Conservation (phyloP, 2,888 invertebrate species). For the Drosophila helvetica region DNA sequence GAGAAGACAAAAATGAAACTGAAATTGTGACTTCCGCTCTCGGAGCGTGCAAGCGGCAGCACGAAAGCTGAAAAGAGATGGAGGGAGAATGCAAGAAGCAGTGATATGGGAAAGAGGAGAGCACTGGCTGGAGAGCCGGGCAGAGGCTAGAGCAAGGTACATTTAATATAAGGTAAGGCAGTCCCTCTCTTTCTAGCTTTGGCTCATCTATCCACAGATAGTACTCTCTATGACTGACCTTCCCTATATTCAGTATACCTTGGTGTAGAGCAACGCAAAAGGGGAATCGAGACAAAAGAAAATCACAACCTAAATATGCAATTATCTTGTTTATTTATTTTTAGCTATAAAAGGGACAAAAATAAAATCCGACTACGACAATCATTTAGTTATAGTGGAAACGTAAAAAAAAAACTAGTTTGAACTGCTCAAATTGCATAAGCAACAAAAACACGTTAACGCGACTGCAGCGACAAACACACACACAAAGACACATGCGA, state of each 20-base stretch:
- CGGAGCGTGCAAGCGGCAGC: neutral
- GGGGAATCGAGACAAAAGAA: constrained; percentile 30
- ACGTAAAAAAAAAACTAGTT: constrained; percentile 43
- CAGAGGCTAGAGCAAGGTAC: neutral
- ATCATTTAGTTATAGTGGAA: constrained; percentile 53
- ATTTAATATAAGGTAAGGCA: neutral
- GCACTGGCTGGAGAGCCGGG: neutral
- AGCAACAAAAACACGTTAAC: constrained; percentile 52
- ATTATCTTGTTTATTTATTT: constrained; percentile 71
- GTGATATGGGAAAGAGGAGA: neutral
- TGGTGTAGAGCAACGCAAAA: neutral
- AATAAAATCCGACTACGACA: constrained; percentile 25
- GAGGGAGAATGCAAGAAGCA: neutral
- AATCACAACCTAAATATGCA: constrained; percentile 49
- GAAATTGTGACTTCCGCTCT: constrained; percentile 68
- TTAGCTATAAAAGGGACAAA: constrained; percentile 43
- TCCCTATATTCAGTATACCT: neutral
- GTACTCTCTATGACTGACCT: neutral
- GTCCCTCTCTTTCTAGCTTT: neutral
- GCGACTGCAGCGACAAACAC: neutral
- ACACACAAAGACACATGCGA: neutral
- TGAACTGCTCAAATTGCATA: constrained; percentile 52
- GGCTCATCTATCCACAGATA: too few species aligned
- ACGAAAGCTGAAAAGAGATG: neutral
- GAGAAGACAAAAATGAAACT: constrained; percentile 40